A percentile compares a stretch with the other conserved stretches of the same genome.
phyloP scores from a whole-genome alignment of 2,113 vertebrate species.

The Neogale vison region DNA sequence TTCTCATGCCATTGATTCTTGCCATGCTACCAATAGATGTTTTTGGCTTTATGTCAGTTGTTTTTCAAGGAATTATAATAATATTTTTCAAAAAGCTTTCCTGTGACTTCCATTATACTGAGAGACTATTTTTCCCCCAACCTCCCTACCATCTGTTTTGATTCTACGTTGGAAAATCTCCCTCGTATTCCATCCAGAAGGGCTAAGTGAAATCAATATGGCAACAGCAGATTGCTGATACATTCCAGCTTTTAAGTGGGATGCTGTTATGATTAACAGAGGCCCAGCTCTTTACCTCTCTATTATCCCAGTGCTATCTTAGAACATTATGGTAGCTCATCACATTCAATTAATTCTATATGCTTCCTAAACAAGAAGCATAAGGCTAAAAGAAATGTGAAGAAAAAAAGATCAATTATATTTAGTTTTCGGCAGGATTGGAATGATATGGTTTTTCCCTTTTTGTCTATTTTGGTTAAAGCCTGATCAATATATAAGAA shows the following conservation, averaged over 20 bases:
- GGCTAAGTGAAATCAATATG: constrained; percentile 80
- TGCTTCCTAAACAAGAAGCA: constrained; percentile 78
- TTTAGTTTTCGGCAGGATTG: constrained; percentile 68
- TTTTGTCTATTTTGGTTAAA: constrained; percentile 59
- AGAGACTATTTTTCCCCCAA: constrained; percentile 79
- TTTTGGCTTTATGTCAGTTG: constrained; percentile 77
- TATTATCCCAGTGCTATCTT: constrained; percentile 75
- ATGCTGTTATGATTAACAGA: constrained; percentile 79
- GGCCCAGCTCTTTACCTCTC: constrained; percentile 80
- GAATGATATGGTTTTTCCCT: constrained; percentile 60
- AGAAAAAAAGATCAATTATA: constrained; percentile 77
- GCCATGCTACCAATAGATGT: constrained; percentile 54
- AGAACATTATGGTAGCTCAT: constrained; percentile 77
- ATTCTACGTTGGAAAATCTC: constrained; percentile 82
- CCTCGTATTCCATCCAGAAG: constrained; percentile 80
- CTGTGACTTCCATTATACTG: constrained; percentile 76
- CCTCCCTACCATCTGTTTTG: constrained; percentile 82
- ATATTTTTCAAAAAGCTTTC: constrained; percentile 80
- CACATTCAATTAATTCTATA: constrained; percentile 81
- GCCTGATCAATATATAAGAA: constrained; percentile 29
- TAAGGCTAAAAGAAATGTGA: constrained; percentile 69
- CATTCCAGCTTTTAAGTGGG: constrained; percentile 77
- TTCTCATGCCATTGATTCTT: background rate
- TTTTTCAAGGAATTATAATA: constrained; percentile 83
- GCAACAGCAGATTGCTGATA: constrained; percentile 82